Conservation (phyloP, 2,113 vertebrate genomes). For the Gymnorhina tibicen region DNA sequence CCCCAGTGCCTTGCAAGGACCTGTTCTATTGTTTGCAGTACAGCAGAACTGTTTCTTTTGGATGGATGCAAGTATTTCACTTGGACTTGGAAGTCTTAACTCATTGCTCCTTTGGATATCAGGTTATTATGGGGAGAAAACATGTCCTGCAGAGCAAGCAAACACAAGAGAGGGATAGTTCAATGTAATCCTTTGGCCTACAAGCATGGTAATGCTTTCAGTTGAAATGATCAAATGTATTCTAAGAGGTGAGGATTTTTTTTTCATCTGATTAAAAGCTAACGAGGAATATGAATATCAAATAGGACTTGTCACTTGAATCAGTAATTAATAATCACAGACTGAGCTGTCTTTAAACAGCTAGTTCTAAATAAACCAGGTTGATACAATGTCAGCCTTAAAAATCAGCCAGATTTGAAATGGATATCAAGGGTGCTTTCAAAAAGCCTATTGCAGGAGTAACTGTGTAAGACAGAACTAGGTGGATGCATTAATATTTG, state of each 20-base stretch:
- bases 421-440: conserved; percentile 56
- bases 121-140: not conserved
- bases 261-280: not conserved
- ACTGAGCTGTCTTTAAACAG: not conserved
- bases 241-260: not conserved
- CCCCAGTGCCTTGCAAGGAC: not conserved
- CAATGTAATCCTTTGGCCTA: not conserved
- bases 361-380: conserved; percentile 54
- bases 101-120: not conserved
- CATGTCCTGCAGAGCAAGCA: not conserved
- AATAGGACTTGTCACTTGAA: not conserved
- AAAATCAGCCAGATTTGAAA: conserved; percentile 61
- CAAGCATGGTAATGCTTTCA: not conserved
- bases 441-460: conserved; percentile 20
- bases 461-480: conserved; percentile 38
- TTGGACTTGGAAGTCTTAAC: not conserved
- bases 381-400: conserved; percentile 43
- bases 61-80: not conserved
- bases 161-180: not conserved
- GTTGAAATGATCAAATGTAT: not conserved
- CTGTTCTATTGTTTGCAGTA: not conserved
- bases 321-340: conserved; percentile 36
- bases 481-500: conserved; percentile 44
- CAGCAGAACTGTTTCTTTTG: not conserved
- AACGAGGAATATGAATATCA: not conserved